phyloP scores from a whole-genome alignment of 2,113 vertebrate species.

The Cairina moschata region DNA sequence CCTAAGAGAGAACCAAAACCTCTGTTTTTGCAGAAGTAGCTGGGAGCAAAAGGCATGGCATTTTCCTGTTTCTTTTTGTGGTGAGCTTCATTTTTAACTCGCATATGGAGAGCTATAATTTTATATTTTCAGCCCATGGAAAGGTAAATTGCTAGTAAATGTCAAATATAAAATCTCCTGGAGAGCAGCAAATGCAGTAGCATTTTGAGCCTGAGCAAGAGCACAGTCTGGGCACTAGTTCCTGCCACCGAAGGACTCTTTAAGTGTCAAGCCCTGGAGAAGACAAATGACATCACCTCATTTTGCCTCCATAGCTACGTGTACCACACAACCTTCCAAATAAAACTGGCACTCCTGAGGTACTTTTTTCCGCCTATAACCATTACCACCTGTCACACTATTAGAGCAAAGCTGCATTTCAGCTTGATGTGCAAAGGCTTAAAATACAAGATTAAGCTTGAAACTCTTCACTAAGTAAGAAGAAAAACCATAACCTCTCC shows the following conservation, averaged over 20 bases:
- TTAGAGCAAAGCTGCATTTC: not conserved
- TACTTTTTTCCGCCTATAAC: not conserved
- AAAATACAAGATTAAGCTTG: not conserved
- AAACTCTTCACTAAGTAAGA: not conserved
- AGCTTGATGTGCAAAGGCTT: not conserved
- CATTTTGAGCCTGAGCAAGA: not conserved
- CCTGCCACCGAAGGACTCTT: not conserved
- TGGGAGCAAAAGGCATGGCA: not conserved
- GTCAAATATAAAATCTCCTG: not conserved
- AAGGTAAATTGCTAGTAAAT: not conserved
- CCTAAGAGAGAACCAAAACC: constrained; percentile 18
- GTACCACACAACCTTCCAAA: not conserved
- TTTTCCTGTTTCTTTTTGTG: constrained; percentile 32
- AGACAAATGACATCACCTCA: not conserved
- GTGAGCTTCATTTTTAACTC: not conserved
- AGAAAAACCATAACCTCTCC: not conserved
- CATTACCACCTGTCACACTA: not conserved
- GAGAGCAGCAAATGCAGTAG: not conserved
- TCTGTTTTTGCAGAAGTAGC: constrained; percentile 33
- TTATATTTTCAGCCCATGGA: not conserved
- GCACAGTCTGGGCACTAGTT: not conserved
- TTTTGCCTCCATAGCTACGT: not conserved
- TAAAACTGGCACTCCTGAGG: not conserved
- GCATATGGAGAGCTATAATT: not conserved
- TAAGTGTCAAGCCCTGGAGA: not conserved